Percentiles rank a stretch among this genome's conserved stretches.
Evolutionary conservation across 2,113 vertebrate species (phyloP).

Genomic region (Sapajus apella): DNA sequence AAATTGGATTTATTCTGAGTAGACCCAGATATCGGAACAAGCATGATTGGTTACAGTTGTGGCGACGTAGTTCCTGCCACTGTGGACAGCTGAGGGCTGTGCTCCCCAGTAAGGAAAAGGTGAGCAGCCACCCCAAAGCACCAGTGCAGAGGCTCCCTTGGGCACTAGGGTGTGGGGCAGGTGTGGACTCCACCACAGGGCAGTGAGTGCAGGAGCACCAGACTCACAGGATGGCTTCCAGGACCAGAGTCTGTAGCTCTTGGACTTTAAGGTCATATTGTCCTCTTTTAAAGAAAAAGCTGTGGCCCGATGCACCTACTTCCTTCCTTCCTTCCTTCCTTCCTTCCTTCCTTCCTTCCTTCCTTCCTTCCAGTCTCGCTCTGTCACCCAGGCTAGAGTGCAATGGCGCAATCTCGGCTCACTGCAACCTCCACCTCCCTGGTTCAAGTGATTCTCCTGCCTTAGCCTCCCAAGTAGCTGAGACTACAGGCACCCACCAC

Average conservation of each 20-base stretch:
- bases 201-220: too few species aligned
- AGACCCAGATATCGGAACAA: background rate
- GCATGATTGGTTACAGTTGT: background rate
- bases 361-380: too few species aligned
- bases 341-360: too few species aligned
- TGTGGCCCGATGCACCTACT: fast-evolving
- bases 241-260: background rate
- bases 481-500: too few species aligned
- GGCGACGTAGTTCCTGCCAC: background rate
- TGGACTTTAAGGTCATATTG: background rate
- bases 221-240: background rate
- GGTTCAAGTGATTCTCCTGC: too few species aligned
- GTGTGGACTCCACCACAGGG: too few species aligned
- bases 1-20: background rate
- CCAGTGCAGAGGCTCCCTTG: background rate
- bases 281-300: background rate
- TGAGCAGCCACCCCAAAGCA: too few species aligned
- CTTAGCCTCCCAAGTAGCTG: too few species aligned
- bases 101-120: background rate
- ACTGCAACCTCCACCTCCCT: too few species aligned
- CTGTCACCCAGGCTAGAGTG: too few species aligned
- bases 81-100: background rate
- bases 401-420: too few species aligned
- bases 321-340: too few species aligned
- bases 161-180: background rate